Evolutionary conservation across 2,797 vertebrate species (phyloP).

Genomic region (Tadarida brasiliensis): DNA sequence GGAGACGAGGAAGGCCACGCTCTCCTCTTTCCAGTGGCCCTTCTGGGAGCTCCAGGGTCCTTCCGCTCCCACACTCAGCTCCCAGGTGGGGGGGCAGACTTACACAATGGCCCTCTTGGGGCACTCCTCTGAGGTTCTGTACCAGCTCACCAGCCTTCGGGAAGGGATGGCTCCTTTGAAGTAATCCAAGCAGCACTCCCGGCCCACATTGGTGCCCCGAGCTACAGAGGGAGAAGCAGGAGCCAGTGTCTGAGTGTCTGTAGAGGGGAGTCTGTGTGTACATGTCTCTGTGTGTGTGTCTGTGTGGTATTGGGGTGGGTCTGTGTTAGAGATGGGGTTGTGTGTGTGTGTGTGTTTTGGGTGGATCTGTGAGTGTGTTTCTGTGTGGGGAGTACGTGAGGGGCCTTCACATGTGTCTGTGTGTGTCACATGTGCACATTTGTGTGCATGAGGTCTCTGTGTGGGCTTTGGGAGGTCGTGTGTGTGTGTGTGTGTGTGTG

Average conservation of each 20-base stretch:
- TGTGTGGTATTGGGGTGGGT: neutral
- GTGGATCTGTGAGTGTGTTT: neutral
- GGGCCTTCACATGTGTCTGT: neutral
- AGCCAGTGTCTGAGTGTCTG: neutral
- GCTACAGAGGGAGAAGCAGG: conserved; percentile 21
- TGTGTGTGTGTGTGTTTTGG: neutral
- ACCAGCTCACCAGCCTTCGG: neutral
- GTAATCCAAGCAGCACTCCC: conserved; percentile 67
- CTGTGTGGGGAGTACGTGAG: neutral
- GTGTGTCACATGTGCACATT: neutral
- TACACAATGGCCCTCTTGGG: conserved; percentile 46
- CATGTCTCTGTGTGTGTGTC: neutral
- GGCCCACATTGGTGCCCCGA: conserved; percentile 47
- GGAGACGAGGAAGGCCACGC: rapidly evolving
- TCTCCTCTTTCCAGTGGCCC: neutral
- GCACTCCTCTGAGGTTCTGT: neutral
- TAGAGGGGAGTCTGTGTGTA: neutral
- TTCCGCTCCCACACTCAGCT: neutral
- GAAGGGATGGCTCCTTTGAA: conserved; percentile 18
- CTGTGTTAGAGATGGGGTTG: neutral
- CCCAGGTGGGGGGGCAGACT: neutral
- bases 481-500: neutral
- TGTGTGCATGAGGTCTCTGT: neutral
- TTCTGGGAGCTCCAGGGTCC: neutral
- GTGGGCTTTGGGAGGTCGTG: neutral